phyloP scores from a whole-genome alignment of 2,888 invertebrate species.

The Bombylius major region DNA sequence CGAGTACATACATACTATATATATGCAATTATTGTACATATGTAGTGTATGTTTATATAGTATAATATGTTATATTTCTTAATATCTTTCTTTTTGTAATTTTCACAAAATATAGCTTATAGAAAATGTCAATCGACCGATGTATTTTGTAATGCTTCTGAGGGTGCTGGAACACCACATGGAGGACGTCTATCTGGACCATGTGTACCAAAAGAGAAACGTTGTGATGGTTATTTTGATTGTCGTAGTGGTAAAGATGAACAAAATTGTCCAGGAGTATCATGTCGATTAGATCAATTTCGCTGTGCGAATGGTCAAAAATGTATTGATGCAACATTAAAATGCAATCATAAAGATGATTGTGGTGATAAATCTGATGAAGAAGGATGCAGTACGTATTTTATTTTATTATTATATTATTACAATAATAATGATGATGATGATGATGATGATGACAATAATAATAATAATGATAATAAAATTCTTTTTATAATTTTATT shows the following conservation, averaged over 20 bases:
- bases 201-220: conserved; percentile 78
- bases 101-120: conserved; percentile 49
- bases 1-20: no score
- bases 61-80: neutral
- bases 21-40: no score
- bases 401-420: neutral
- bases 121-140: conserved; percentile 77
- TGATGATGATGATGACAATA: no score
- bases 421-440: neutral
- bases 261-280: conserved; percentile 53
- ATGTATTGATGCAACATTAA: conserved; percentile 63
- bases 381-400: conserved; percentile 65
- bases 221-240: conserved; percentile 81
- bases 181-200: conserved; percentile 49
- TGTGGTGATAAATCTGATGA: conserved; percentile 88
- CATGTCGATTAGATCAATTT: conserved; percentile 76
- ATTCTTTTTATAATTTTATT: neutral
- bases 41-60: no score
- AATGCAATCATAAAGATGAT: conserved; percentile 83
- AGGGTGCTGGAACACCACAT: conserved; percentile 40
- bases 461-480: no score
- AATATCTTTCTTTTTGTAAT: neutral
- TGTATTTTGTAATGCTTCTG: conserved; percentile 70
- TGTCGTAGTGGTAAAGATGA: conserved; percentile 77
- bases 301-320: conserved; percentile 67